Conservation (phyloP, 2,797 vertebrate species). For the Octomys mimax region DNA sequence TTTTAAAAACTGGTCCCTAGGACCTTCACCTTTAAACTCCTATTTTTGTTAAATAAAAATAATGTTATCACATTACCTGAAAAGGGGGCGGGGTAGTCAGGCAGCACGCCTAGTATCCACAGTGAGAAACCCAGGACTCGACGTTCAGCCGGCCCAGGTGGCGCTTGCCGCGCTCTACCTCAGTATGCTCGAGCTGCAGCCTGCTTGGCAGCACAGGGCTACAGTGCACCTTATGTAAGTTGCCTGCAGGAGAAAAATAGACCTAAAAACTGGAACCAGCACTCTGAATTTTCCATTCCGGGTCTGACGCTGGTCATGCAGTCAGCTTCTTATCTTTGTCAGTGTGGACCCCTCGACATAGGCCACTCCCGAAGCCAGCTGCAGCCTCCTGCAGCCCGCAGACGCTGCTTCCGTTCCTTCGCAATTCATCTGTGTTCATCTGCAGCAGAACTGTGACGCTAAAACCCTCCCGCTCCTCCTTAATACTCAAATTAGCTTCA, state of each 20-base stretch:
- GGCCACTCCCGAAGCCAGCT: not conserved
- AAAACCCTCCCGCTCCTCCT: not conserved
- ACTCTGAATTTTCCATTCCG: not conserved
- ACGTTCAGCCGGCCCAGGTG: not conserved
- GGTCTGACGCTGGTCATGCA: not conserved
- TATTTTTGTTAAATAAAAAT: not conserved
- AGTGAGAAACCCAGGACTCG: not conserved
- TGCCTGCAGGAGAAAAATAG: not conserved
- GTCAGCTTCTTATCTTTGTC: not conserved
- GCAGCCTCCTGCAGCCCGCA: not conserved
- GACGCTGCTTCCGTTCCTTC: fast-evolving
- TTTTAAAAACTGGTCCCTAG: not conserved
- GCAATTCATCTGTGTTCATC: too few relatives aligned
- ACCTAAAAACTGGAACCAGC: not conserved
- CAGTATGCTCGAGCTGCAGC: not conserved
- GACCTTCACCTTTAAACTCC: not conserved
- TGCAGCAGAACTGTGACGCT: fast-evolving
- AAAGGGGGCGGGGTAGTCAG: not conserved
- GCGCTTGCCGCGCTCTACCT: not conserved
- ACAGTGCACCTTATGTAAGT: not conserved
- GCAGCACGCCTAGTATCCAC: not conserved
- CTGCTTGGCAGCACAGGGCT: not conserved
- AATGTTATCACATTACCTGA: not conserved
- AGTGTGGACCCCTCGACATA: too few relatives aligned
- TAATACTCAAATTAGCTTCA: not conserved